These are phyloP conservation scores for Ceyx cyanopectus DNA, from an alignment of 2,113 vertebrate genomes.

Conservation along the genomic window DNA sequence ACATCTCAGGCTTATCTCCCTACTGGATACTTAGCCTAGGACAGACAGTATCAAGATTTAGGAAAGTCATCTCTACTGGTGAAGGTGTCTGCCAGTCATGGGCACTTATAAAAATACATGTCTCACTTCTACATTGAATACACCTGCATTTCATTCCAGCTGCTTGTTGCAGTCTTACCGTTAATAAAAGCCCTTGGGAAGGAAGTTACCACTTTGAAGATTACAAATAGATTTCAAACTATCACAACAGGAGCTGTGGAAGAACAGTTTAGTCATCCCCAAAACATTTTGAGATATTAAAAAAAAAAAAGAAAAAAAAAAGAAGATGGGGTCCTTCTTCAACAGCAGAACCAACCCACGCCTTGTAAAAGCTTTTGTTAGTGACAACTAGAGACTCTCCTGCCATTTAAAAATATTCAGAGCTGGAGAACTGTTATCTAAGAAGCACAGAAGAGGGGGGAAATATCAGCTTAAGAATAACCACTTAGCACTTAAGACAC, in stretches of 20 bases:
- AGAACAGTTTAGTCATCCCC: not conserved
- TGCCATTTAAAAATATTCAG: not conserved
- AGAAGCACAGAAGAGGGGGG: not conserved
- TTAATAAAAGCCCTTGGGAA: not conserved
- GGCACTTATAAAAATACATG: not conserved
- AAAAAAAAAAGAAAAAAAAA: not conserved
- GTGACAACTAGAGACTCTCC: not conserved
- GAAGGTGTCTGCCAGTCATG: not conserved
- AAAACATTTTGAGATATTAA: not conserved
- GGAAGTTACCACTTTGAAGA: not conserved
- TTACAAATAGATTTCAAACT: not conserved
- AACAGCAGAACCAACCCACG: not conserved
- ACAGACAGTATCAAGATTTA: not conserved
- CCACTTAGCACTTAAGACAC: not conserved
- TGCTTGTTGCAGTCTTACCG: not conserved
- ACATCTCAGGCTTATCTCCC: not conserved
- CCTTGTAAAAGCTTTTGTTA: not conserved
- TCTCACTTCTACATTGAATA: not conserved
- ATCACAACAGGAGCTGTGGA: not conserved
- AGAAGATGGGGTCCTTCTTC: not conserved
- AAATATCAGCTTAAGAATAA: not conserved
- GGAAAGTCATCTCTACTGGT: not conserved
- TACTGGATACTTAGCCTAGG: not conserved
- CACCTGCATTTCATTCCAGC: not conserved
- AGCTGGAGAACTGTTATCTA: not conserved